Conservation (phyloP, 2,113 vertebrate genomes). For the Rostratula benghalensis region DNA sequence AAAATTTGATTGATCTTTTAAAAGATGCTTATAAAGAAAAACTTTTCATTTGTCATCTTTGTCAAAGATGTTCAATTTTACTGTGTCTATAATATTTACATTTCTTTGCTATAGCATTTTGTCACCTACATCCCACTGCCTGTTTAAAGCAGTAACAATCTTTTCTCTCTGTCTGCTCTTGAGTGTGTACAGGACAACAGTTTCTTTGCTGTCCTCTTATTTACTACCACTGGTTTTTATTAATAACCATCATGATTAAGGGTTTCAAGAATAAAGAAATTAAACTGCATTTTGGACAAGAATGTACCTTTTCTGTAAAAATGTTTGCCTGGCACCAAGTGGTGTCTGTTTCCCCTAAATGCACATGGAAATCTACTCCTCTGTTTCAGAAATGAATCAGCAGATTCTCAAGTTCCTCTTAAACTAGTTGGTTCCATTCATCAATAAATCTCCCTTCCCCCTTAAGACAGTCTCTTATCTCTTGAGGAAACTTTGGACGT, state of each 20-base stretch:
- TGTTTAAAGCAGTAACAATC: background rate
- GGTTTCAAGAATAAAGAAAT: background rate
- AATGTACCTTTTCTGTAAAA: background rate
- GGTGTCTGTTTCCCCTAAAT: background rate
- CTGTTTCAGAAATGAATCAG: background rate
- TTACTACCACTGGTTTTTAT: background rate
- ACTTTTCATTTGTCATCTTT: background rate
- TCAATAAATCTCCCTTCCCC: background rate
- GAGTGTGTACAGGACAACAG: background rate
- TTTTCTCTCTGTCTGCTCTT: background rate
- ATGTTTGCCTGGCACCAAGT: background rate
- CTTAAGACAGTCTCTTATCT: background rate
- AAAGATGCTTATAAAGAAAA: background rate
- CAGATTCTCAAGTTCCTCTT: background rate
- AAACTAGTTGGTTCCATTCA: background rate
- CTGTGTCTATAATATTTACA: background rate
- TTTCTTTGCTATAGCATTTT: background rate
- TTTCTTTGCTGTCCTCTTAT: background rate
- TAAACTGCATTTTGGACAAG: background rate
- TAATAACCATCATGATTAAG: background rate
- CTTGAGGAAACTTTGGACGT: background rate
- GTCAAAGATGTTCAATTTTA: constrained; percentile 15
- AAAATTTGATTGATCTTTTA: background rate
- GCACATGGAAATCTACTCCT: background rate
- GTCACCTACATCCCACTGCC: constrained; percentile 2